Base-by-base conservation (phyloP, 2,888 invertebrate species). In the Arrhopalites spinosus region DNA sequence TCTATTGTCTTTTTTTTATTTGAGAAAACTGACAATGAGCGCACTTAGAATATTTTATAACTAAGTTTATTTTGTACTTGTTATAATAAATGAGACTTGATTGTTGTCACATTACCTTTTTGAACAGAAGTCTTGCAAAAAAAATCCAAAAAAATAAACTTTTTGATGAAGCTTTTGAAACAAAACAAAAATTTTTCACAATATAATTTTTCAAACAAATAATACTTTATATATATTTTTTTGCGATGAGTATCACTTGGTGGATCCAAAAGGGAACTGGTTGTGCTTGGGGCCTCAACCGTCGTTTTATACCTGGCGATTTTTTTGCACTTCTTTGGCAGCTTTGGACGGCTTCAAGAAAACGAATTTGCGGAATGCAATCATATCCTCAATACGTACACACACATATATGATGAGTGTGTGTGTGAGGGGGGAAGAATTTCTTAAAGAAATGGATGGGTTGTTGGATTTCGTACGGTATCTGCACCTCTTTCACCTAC, bases 231-330 rank as follows among this genome's bases (percentile, higher is more conserved):
- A n/a, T n/a, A n/a, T n/a, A 68, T 50, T 29, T 29, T 30, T 56
- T 71, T 59, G 71, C 73, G 63, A 66, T 36, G 53, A 73, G 73
- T 30, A 56, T 45, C 53, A 75, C 50, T 69, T 53, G 67, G 72
- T 72, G 25, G 68, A 72, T 64, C 72, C 72, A 72, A 64, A 76
- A 78, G 79, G 75, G 76, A 79, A 83, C 83, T 83, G 83, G 78
- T 67, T 70, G 75, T 75, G 75, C 77, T 80, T 81, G 81, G 78
- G 83, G 81, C 83, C 83, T 80, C 81, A 79, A 29, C 36, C 76
- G 74, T 70, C 75, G 77, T 83, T 83, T 82, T 83, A 83, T 83
- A 83, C 83, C 80, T 81, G 79, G 81, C 83, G 80, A 83, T 83
- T 83, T 83, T 81, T 83, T 81, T 78, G 71, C 77, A 77, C 73